Evolutionary conservation across 2,113 vertebrate genomes (phyloP).

Genomic region (Silurus meridionalis): DNA sequence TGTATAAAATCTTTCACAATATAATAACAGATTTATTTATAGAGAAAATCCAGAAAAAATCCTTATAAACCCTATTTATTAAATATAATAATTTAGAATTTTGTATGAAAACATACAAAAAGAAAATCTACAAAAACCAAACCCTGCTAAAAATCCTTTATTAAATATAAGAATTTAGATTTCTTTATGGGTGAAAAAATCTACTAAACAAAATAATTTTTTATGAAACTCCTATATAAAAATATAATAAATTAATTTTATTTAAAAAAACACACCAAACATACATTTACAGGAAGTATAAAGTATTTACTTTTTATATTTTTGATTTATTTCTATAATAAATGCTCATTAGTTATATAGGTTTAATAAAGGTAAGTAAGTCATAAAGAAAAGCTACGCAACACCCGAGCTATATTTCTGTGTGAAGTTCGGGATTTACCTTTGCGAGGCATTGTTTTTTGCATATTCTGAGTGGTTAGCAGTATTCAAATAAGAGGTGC

Average conservation of each 20-base stretch:
- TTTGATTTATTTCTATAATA: neutral
- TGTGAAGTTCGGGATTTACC: slow-evolving; percentile 36
- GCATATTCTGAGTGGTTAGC: slow-evolving; percentile 53
- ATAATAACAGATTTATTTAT: too few relatives aligned
- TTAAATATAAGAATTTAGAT: neutral
- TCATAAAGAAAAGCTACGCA: neutral
- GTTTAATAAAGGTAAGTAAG: neutral
- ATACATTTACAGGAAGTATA: neutral
- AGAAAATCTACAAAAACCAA: too few relatives aligned
- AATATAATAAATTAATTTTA: neutral
- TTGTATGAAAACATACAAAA: too few relatives aligned
- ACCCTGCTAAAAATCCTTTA: too few relatives aligned
- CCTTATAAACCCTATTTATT: too few relatives aligned
- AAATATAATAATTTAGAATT: too few relatives aligned
- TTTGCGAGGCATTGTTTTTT: slow-evolving; percentile 40
- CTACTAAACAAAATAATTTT: neutral
- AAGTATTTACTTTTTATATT: neutral
- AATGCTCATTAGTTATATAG: neutral
- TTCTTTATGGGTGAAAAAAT: neutral
- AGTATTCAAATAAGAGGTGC: slow-evolving; percentile 56
- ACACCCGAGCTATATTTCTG: neutral
- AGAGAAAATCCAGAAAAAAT: too few relatives aligned
- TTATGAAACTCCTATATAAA: too few relatives aligned
- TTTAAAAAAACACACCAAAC: neutral
- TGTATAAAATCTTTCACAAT: too few relatives aligned